A percentile compares a stretch with the other conserved stretches of the same genome.
These are phyloP conservation scores for Dreissena rostriformis DNA, from an alignment of 1,140 invertebrate genomes.

Conservation along the genomic window DNA sequence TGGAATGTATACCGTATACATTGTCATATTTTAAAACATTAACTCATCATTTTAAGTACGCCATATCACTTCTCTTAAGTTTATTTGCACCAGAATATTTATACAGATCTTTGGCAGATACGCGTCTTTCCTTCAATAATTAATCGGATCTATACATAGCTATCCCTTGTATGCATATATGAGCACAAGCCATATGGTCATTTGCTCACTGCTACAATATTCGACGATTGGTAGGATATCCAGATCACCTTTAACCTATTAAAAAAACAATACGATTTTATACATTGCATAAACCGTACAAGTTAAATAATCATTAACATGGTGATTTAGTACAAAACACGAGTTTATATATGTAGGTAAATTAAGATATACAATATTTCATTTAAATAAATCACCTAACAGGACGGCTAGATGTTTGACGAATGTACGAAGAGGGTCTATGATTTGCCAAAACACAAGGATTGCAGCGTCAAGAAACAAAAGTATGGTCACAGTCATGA, in stretches of 20 bases:
- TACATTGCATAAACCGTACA: neutral
- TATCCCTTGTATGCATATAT: slow-evolving; percentile 99
- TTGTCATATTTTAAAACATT: too few relatives aligned
- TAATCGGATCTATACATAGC: slow-evolving; percentile 80
- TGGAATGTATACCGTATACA: too few relatives aligned
- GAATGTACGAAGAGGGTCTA: slow-evolving; percentile 96
- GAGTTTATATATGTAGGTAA: neutral
- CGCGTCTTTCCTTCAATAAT: too few relatives aligned
- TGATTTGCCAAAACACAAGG: slow-evolving; percentile 98
- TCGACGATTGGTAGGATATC: slow-evolving; percentile 86
- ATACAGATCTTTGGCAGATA: too few relatives aligned
- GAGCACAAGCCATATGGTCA: slow-evolving; percentile 94
- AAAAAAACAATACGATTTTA: neutral
- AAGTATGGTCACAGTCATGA: slow-evolving; percentile 97
- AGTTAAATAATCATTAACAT: neutral
- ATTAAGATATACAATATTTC: neutral
- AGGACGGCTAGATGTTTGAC: slow-evolving; percentile 94
- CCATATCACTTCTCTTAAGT: too few relatives aligned
- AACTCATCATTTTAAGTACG: too few relatives aligned
- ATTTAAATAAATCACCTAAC: slow-evolving; percentile 85
- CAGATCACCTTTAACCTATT: slow-evolving; percentile 70
- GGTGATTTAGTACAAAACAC: neutral
- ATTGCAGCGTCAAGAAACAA: slow-evolving; percentile 95
- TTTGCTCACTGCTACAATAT: slow-evolving; percentile 96
- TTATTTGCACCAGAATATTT: too few relatives aligned